Percentiles rank a stretch among this genome's conserved stretches.
Conservation (phyloP, 23 tunicate species). For the Pegea sp. region DNA sequence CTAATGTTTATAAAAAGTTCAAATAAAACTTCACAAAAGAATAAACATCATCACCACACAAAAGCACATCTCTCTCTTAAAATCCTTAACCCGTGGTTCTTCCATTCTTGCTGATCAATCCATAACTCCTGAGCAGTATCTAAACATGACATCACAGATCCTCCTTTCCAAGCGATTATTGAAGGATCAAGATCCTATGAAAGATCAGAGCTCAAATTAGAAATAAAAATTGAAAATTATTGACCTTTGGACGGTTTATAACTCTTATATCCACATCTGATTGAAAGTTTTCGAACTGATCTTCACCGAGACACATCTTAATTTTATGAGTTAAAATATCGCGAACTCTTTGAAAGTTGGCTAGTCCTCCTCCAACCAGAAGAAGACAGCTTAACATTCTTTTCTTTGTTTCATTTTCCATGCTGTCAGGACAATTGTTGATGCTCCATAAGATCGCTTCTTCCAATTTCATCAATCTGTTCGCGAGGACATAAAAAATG, state of each 20-base stretch:
- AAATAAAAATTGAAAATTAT: neutral
- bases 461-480: slow-evolving; percentile 23
- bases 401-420: slow-evolving; percentile 43
- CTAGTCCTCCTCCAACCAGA: slow-evolving; percentile 58
- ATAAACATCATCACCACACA: no score
- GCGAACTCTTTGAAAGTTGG: slow-evolving; percentile 39
- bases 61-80: slow-evolving; percentile 48
- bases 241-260: slow-evolving; percentile 39
- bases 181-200: slow-evolving; percentile 59
- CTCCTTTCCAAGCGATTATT: slow-evolving; percentile 66
- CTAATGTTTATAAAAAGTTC: no score
- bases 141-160: slow-evolving; percentile 54
- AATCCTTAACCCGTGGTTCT: slow-evolving; percentile 15
- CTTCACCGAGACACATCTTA: slow-evolving; percentile 1
- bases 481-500: no score
- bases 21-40: no score
- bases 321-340: slow-evolving; percentile 6
- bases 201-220: neutral
- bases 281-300: neutral
- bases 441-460: slow-evolving; percentile 67
- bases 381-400: slow-evolving; percentile 54
- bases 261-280: slow-evolving; percentile 17
- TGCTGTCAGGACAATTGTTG: slow-evolving; percentile 34
- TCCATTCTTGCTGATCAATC: slow-evolving; percentile 36
- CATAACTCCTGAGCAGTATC: slow-evolving; percentile 60